Evolutionary conservation across 2,113 vertebrate species (phyloP).

Genomic region (Felis chaus): DNA sequence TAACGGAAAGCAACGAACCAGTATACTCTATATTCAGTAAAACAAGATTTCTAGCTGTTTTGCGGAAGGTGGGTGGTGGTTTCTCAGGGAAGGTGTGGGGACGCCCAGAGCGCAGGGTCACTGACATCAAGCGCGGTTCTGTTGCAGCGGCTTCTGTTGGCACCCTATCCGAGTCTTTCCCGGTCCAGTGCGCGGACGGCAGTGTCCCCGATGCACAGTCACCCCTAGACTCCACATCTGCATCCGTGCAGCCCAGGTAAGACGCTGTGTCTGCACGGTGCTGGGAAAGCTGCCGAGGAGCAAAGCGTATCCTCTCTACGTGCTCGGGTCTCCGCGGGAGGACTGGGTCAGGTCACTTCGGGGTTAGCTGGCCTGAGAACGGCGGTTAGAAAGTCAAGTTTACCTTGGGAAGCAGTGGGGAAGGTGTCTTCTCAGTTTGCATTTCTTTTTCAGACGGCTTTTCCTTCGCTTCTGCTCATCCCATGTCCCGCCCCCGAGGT

Average conservation of each 20-base stretch:
- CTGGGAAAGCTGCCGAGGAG: not conserved
- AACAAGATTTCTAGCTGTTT: not conserved
- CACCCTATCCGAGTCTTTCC: slow-evolving; percentile 88
- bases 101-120: not conserved
- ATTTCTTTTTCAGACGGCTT: not conserved
- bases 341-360: not conserved
- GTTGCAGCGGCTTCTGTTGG: slow-evolving; percentile 86
- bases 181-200: slow-evolving; percentile 85
- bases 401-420: not conserved
- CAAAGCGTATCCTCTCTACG: rapidly evolving
- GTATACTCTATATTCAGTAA: not conserved
- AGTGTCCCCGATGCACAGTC: slow-evolving; percentile 80
- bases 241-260: slow-evolving; percentile 88
- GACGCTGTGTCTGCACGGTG: rapidly evolving
- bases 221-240: slow-evolving; percentile 79
- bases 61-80: not conserved
- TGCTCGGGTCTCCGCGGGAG: not conserved
- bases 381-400: not conserved
- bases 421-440: not conserved
- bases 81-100: not conserved
- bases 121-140: slow-evolving; percentile 39
- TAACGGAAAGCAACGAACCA: not conserved
- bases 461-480: not conserved
- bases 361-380: not conserved
- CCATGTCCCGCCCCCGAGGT: not conserved